Base-by-base conservation (phyloP, 1,140 invertebrate genomes). In the Anastatus disparis region DNA sequence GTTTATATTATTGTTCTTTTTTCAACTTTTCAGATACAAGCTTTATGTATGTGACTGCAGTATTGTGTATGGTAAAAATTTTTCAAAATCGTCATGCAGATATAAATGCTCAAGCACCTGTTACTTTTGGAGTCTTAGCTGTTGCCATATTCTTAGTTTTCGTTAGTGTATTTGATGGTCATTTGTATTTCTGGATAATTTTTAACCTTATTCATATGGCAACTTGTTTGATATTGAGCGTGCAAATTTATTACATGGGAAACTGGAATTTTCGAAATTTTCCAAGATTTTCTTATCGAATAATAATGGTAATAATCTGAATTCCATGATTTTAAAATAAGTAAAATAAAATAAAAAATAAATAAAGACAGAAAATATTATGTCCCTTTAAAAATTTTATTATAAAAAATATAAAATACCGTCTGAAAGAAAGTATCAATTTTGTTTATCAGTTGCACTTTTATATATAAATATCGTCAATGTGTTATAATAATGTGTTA, bases 31-130 rank as follows among this genome's bases (percentile, higher is more conserved):
- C 84, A 95, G 95, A 97, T 84, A 94, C 95, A 1, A 94, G 94
- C 75, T 96, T 96, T 77, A 97, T 97, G 95, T 97, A 97, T 79
- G 90, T 96, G 22, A 96, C 95, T 75, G 90, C 93, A 6, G 91
- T 94, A 42, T 80, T 97, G 2, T 93, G 91, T 75, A 96, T 97
- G 91, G 87, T 97, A 42, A 95, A 95, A 86, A 92, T 97, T 70
- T 97, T 96, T 84, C 95, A 97, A 84, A 92, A 90, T 6, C 87
- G 95, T 13, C 95, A 97, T 86, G 94, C 95, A 0, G 95, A 97
- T 79, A 95, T 97, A 75, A 95, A 94, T 82, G 94, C 94, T 24
- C 89, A 91, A 61, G 94, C 95, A 13, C 93, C 95, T 80, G 88
- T 90, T 3, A 92, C 94, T 1, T 97, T 94, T 84, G 90, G 90